Conservation (phyloP, 2,113 vertebrate genomes). For the Microtus ochrogaster region DNA sequence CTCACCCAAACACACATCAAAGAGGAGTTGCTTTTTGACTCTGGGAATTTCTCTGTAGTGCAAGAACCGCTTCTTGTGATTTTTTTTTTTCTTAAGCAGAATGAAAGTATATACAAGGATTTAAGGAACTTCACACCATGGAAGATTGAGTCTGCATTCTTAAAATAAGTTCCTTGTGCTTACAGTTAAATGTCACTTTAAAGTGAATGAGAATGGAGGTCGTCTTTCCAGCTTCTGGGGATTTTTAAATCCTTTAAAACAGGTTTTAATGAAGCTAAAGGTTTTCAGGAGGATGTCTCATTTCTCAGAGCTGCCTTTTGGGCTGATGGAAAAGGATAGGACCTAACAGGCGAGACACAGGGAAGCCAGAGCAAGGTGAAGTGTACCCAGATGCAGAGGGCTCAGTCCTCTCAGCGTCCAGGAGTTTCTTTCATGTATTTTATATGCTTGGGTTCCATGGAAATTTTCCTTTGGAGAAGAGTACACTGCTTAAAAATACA, state of each 20-base stretch:
- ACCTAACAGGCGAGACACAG: neutral
- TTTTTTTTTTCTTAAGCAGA: conserved; percentile 20
- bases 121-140: neutral
- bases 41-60: conserved; percentile 19
- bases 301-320: neutral
- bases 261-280: conserved; percentile 14
- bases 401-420: neutral
- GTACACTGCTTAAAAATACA: conserved; percentile 5
- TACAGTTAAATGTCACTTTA: conserved; percentile 11
- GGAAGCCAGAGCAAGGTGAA: neutral
- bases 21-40: conserved; percentile 22
- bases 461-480: neutral
- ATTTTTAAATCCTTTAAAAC: conserved; percentile 12
- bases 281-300: neutral
- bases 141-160: neutral
- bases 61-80: neutral
- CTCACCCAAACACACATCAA: neutral
- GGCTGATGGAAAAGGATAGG: neutral
- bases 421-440: conserved; percentile 17
- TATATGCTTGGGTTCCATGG: neutral
- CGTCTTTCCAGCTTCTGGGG: neutral
- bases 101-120: conserved; percentile 1
- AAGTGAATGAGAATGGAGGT: conserved; percentile 41
- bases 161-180: conserved; percentile 26
- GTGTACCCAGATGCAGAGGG: no score